phyloP scores from a whole-genome alignment of 1,140 invertebrate species.

The Ips nitidus region DNA sequence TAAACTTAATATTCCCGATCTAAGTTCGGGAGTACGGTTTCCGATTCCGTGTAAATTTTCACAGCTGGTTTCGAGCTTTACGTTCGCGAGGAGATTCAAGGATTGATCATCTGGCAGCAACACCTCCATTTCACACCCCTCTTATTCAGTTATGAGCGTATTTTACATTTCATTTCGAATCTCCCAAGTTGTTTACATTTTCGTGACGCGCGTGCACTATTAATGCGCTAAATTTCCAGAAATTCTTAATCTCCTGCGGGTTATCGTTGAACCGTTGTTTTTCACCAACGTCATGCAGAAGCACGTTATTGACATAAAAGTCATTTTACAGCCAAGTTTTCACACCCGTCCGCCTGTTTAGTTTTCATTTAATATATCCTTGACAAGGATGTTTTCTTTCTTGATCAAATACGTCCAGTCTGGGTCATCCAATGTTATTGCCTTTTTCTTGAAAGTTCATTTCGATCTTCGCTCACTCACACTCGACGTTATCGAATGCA shows the following conservation, averaged over 20 bases:
- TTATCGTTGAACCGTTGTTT: too few species aligned
- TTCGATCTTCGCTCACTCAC: too few species aligned
- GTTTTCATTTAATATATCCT: too few species aligned
- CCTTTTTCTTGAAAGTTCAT: too few species aligned
- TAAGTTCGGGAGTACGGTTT: conserved; percentile 1
- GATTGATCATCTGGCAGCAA: conserved; percentile 27
- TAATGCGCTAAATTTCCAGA: conserved; percentile 9
- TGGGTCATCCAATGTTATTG: too few species aligned
- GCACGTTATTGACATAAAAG: too few species aligned
- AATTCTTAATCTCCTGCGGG: conserved; percentile 11
- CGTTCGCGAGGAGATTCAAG: conserved; percentile 19
- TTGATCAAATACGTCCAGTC: too few species aligned
- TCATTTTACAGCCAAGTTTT: too few species aligned
- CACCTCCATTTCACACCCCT: conserved; percentile 23
- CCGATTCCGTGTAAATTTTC: conserved; percentile 22
- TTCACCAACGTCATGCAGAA: too few species aligned
- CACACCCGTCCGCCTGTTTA: too few species aligned
- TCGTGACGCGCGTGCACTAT: neutral
- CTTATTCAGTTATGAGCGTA: conserved; percentile 23
- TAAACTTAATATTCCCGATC: conserved; percentile 12
- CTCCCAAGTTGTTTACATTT: conserved; percentile 25
- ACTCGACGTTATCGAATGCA: too few species aligned
- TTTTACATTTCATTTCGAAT: conserved; percentile 28
- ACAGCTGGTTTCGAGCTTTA: conserved; percentile 10
- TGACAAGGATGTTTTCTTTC: too few species aligned